Evolutionary conservation across 2,797 vertebrate genomes (phyloP).

Genomic region (Lutjanus argentimaculatus): DNA sequence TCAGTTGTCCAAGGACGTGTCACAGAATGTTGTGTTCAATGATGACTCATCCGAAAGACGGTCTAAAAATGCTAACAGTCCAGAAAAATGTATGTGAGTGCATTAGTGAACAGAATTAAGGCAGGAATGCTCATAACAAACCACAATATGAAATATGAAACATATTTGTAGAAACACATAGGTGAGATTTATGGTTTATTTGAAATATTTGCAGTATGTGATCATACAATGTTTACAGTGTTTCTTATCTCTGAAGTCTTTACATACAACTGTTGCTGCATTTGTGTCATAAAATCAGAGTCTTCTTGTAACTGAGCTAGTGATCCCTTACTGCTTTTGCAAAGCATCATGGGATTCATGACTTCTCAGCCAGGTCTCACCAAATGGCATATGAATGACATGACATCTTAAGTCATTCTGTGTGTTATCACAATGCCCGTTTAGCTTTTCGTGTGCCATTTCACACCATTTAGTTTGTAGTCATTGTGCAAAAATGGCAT

Average conservation of each 20-base stretch:
- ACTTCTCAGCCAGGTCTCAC: no score
- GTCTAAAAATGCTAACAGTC: background rate
- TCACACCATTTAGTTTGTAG: no score
- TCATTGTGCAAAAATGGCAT: no score
- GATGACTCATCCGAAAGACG: background rate
- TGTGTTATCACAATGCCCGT: no score
- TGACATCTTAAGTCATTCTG: no score
- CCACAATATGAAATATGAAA: background rate
- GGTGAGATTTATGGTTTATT: background rate
- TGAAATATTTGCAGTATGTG: background rate
- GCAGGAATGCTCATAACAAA: background rate
- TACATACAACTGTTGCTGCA: background rate
- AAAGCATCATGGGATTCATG: background rate
- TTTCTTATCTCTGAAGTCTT: conserved; percentile 4
- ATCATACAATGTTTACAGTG: background rate
- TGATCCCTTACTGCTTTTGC: background rate
- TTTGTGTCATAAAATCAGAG: background rate
- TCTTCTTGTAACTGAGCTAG: background rate
- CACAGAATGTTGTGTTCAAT: background rate
- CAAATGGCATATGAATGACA: no score
- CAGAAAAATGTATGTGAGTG: background rate
- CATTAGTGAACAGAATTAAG: background rate
- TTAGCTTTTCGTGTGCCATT: no score
- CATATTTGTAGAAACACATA: background rate
- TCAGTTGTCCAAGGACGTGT: conserved; percentile 3